Conservation (phyloP, 1,140 invertebrate genomes). For the Drosophila arizonae region DNA sequence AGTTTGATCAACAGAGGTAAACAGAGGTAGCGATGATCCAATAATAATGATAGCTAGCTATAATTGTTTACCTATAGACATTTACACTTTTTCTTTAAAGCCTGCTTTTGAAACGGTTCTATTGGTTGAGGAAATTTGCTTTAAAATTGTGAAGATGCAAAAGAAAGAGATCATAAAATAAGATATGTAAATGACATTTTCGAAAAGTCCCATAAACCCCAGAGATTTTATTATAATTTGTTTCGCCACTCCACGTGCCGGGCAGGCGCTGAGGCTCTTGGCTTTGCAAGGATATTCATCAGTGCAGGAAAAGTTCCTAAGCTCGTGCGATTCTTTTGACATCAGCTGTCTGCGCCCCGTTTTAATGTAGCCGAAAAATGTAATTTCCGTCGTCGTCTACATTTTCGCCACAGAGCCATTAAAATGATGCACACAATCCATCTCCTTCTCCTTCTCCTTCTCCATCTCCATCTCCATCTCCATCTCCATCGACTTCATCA, state of each 20-base stretch:
- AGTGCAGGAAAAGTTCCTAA: constrained; percentile 47
- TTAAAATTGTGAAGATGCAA: constrained; percentile 8
- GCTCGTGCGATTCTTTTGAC: constrained; percentile 61
- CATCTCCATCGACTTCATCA: constrained; percentile 71
- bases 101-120: not conserved
- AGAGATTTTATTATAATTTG: constrained; percentile 74
- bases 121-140: not conserved
- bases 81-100: too few species aligned
- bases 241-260: constrained; percentile 6
- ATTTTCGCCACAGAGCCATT: constrained; percentile 57
- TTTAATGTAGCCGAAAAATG: constrained; percentile 79
- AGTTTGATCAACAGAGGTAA: too few species aligned
- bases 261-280: not conserved
- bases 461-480: not conserved
- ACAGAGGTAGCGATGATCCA: too few species aligned
- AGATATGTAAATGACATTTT: constrained; percentile 77
- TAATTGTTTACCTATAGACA: too few species aligned
- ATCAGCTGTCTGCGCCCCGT: constrained; percentile 63
- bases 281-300: constrained; percentile 1
- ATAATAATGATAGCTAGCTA: too few species aligned
- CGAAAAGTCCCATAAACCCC: constrained; percentile 55
- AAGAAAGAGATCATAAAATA: constrained; percentile 54
- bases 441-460: not conserved
- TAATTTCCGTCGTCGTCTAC: constrained; percentile 70
- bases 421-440: constrained; percentile 63